Percentiles rank a stretch among this genome's conserved stretches.
Conservation (phyloP, 2,797 vertebrate genomes). For the Coranthus polyacanthus region DNA sequence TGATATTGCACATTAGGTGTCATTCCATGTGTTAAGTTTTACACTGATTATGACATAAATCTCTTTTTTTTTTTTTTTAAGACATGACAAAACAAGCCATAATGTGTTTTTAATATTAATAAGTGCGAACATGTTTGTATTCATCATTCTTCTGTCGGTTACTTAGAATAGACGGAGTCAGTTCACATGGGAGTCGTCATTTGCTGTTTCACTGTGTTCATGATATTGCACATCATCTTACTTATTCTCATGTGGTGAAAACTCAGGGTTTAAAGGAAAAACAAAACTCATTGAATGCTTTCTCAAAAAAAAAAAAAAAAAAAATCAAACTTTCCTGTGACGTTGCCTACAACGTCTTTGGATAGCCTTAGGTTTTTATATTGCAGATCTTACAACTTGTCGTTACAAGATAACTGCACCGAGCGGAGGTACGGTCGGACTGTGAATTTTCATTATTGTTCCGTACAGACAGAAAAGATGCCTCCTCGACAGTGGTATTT, state of each 20-base stretch:
- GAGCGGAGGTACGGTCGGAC: constrained; percentile 35
- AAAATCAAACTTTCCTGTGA: constrained; percentile 48
- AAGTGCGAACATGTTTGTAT: constrained; percentile 18
- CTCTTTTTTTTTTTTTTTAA: constrained; percentile 34
- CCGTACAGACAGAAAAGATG: constrained; percentile 15
- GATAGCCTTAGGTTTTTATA: constrained; percentile 48
- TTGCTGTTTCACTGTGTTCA: constrained; percentile 29
- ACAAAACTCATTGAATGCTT: constrained; percentile 55
- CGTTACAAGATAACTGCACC: constrained; percentile 34
- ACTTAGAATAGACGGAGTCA: constrained; percentile 9
- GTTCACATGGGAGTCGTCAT: constrained; percentile 1
- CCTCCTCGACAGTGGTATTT: constrained; percentile 18
- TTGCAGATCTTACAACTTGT: constrained; percentile 25
- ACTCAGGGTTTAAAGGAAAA: constrained; percentile 81
- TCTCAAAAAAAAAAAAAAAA: constrained; percentile 24
- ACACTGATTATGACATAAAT: constrained; percentile 44
- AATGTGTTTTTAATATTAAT: constrained; percentile 42
- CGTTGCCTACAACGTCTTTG: constrained; percentile 49
- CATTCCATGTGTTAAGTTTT: constrained; percentile 72
- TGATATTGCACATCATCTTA: constrained; percentile 62
- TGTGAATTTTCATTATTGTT: constrained; percentile 43
- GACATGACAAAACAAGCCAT: constrained; percentile 73
- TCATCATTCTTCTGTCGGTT: constrained; percentile 6
- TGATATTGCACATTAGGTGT: constrained; percentile 63
- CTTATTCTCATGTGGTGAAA: constrained; percentile 57